Conservation (phyloP, 1,140 invertebrate species). For the Lamellibrachia luymesi region DNA sequence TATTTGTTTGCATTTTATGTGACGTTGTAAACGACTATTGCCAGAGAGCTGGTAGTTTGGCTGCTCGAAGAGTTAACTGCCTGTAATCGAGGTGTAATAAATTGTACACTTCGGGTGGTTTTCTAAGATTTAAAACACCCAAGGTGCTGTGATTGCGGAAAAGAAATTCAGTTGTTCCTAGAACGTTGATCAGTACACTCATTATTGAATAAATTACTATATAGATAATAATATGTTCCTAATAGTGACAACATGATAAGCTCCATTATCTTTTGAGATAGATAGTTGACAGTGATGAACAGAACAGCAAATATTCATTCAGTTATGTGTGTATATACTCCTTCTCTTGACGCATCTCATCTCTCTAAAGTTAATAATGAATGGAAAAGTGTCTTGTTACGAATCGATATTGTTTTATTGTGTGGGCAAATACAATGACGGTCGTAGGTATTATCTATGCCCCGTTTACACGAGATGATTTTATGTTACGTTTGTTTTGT, state of each 20-base stretch:
- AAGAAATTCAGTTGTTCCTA: too few species aligned
- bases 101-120: neutral
- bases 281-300: neutral
- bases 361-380: too few species aligned
- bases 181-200: too few species aligned
- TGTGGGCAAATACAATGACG: neutral
- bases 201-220: too few species aligned
- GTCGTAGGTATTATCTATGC: too few species aligned
- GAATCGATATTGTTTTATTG: neutral
- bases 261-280: neutral
- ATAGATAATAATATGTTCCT: too few species aligned
- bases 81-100: neutral
- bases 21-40: neutral
- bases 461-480: too few species aligned
- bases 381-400: neutral
- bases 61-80: neutral
- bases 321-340: neutral
- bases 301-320: neutral
- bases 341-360: neutral
- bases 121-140: neutral
- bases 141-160: too few species aligned
- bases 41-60: neutral
- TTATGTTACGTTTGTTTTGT: too few species aligned
- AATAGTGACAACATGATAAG: too few species aligned
- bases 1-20: neutral